Evolutionary conservation across 1,140 invertebrate species (phyloP).

Genomic region (Chymomyza costata): DNA sequence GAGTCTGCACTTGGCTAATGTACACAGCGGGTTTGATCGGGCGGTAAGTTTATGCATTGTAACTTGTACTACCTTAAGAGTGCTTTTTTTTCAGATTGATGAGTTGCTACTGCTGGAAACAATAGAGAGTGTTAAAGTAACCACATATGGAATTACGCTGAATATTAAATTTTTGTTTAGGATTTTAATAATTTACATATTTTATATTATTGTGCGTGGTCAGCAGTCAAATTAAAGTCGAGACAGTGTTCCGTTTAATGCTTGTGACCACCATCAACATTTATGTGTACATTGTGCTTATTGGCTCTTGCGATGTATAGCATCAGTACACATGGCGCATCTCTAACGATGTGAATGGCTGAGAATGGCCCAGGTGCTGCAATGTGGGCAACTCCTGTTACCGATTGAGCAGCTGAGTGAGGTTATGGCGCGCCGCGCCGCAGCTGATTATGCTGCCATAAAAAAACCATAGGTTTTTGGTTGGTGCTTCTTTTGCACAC

Average conservation of each 20-base stretch:
- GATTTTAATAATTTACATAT: not conserved
- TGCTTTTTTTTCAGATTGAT: not conserved
- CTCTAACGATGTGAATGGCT: slow-evolving; percentile 24
- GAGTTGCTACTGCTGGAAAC: not conserved
- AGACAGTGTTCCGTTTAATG: too few relatives aligned
- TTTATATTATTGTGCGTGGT: not conserved
- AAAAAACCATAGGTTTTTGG: slow-evolving; percentile 3
- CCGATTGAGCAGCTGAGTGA: slow-evolving; percentile 10
- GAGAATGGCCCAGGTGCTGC: not conserved
- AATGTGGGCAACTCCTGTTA: slow-evolving; percentile 22
- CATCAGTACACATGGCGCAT: slow-evolving; percentile 24
- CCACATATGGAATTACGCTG: not conserved
- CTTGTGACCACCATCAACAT: slow-evolving; percentile 29
- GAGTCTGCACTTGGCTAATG: not conserved
- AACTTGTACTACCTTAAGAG: not conserved
- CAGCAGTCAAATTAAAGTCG: not conserved
- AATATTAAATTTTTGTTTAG: not conserved
- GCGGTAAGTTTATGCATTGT: not conserved
- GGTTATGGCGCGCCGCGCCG: too few relatives aligned
- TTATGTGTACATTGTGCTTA: slow-evolving; percentile 20
- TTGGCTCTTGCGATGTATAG: slow-evolving; percentile 24
- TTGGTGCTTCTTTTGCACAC: slow-evolving; percentile 11
- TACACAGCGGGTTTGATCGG: not conserved
- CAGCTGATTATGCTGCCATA: not conserved
- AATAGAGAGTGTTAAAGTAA: not conserved